Evolutionary conservation across 2,797 vertebrate species (phyloP).

Genomic region (Meda fulgida): DNA sequence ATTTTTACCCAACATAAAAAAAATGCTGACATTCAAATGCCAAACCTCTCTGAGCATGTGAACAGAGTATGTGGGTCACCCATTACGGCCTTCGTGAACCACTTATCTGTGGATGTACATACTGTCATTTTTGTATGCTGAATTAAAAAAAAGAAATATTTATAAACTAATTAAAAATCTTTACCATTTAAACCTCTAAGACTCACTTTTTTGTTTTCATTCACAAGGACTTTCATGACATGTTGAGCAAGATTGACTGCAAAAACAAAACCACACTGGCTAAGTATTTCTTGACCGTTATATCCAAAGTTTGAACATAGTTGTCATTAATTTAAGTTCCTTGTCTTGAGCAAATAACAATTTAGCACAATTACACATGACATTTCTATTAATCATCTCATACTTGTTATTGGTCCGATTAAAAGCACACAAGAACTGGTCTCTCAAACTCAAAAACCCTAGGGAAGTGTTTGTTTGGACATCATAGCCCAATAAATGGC

Average conservation of each 20-base stretch:
- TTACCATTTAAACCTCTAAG: conserved; percentile 63
- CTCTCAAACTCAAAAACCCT: conserved; percentile 64
- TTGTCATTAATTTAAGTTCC: conserved; percentile 62
- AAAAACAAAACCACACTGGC: conserved; percentile 30
- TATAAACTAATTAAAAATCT: conserved; percentile 89
- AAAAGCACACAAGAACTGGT: conserved; percentile 53
- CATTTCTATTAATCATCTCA: conserved; percentile 60
- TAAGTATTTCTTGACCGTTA: conserved; percentile 9
- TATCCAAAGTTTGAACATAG: conserved; percentile 30
- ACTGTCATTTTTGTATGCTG: conserved; percentile 90
- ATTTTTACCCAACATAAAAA: conserved; percentile 67
- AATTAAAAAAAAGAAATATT: conserved; percentile 90
- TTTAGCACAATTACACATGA: conserved; percentile 60
- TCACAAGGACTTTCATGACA: background rate
- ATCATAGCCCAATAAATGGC: conserved; percentile 67
- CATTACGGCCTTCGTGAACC: conserved; percentile 81
- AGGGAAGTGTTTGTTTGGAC: conserved; percentile 75
- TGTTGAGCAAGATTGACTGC: conserved; percentile 43
- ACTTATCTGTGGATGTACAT: conserved; percentile 93
- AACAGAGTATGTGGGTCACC: conserved; percentile 69
- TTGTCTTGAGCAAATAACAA: conserved; percentile 65
- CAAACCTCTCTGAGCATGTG: conserved; percentile 73
- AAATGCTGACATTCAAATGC: conserved; percentile 24
- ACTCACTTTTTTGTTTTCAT: conserved; percentile 39
- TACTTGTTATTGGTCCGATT: conserved; percentile 62